Evolutionary conservation across 2,888 invertebrate species (phyloP), one percentile per base, ranked within the genome.

Genomic region (Drosophila atripex): DNA sequence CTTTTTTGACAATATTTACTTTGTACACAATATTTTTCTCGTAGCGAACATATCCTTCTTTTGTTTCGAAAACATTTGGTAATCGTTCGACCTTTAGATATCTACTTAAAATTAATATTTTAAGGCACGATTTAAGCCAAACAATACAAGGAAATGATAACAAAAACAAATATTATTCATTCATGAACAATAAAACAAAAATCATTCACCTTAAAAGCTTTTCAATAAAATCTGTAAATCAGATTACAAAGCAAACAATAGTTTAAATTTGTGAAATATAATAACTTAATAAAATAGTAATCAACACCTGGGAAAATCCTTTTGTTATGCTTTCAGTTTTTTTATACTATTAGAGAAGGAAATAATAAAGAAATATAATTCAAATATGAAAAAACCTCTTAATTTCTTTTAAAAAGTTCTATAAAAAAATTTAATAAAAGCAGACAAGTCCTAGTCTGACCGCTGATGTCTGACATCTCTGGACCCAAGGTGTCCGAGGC

Each of bases 401-500:
- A 28, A 25, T 25, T 25, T 25, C 25, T 25, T 25, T 25, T 1
- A 25, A 28, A 32, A 32, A 32, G 32, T 35, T 35, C n/a, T 35
- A 14, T 35, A n/a, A 35, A 35, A 35, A n/a, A 35, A 35, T 35
- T 35, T 6, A n/a, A 35, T n/a, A n/a, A 35, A 35, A 35, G n/a
- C 35, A n/a, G n/a, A 14, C 14, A 32, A 32, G 8, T 14, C 39
- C n/a, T 52, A 59, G 65, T 52, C 68, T 58, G 65, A 68, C 75
- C 16, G 7, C 16, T 39, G 39, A 61, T 52, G 61, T 45, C 61
- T 28, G 16, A 30, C 39, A 41, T 41, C 57, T 57, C 43, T 9
- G 21, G 18, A 43, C 49, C 59, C 56, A 76, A 84, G 79, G 82
- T 84, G 85, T 78, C 70, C 79, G 56, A 75, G 65, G 59, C 71